Base-by-base conservation (phyloP, 1,140 invertebrate species). In the Amphibalanus amphitrite region DNA sequence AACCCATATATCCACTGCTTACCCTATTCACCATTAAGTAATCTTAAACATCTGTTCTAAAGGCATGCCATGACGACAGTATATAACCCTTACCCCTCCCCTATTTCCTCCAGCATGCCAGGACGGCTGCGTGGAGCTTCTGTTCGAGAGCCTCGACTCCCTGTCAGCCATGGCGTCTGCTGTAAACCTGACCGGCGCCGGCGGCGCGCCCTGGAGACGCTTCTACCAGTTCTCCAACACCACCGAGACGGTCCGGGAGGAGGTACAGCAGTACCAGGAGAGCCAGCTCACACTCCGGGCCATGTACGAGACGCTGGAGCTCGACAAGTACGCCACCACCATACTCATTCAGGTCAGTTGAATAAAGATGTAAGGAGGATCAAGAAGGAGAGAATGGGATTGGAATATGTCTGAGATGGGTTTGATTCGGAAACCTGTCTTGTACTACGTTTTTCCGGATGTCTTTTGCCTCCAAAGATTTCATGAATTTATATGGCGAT, bases 71-170 rank as follows among this genome's bases (percentile, higher is more conserved):
- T n/a, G n/a, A n/a, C n/a, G n/a, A n/a, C n/a, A n/a, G n/a, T n/a
- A n/a, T n/a, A n/a, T n/a, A n/a, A n/a, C n/a, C n/a, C n/a, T n/a
- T n/a, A n/a, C n/a, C n/a, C n/a, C n/a, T n/a, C n/a, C n/a, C n/a
- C n/a, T n/a, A n/a, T n/a, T 15, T 38, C 3, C 75, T 29, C 40
- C 71, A 29, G 67, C 67, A 74, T 98, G 95, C 79, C 84, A 89
- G 75, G 92, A 95, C 77, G 92, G 92, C 69, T 98, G 96, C 77
- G 93, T 91, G 0, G 87, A 90, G 71, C 82, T 90, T 0, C 82
- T 98, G 4, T 83, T 98, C 70, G 84, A 90, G 74, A 86, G 89
- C 33, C 78, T 92, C 0, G 86, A 89, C 72, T 69, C 82, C 0
- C 80, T 91, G 71, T 83, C 85, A 0, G 75, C 80, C 67, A 82